These are phyloP conservation scores for Pipistrellus pygmaeus DNA, from an alignment of 2,797 vertebrate genomes.

Conservation along the genomic window DNA sequence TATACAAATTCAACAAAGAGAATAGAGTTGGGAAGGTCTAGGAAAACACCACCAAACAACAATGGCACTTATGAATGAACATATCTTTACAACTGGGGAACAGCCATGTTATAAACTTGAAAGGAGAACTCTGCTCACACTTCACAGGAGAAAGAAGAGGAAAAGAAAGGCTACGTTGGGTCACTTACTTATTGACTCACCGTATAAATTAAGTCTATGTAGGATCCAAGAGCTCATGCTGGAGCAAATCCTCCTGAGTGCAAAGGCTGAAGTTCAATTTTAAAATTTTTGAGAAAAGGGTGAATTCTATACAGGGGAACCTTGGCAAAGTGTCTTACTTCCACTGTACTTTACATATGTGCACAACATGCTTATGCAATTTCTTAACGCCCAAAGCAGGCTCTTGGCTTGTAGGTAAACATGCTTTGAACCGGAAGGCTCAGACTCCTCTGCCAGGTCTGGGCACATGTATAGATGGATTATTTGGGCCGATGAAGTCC, in stretches of 20 bases:
- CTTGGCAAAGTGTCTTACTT: constrained; percentile 85
- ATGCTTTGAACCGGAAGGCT: constrained; percentile 88
- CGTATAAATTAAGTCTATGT: constrained; percentile 86
- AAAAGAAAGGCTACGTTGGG: constrained; percentile 79
- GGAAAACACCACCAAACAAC: constrained; percentile 89
- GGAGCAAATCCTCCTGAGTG: constrained; percentile 87
- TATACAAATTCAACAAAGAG: constrained; percentile 92
- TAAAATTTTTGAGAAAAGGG: constrained; percentile 85
- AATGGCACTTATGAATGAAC: constrained; percentile 91
- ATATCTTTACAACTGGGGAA: constrained; percentile 87
- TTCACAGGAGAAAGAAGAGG: constrained; percentile 84
- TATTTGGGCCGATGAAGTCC: constrained; percentile 84
- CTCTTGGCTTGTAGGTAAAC: constrained; percentile 87
- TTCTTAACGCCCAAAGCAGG: constrained; percentile 87
- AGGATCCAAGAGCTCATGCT: constrained; percentile 88
- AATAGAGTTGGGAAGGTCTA: constrained; percentile 88
- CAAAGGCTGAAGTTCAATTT: constrained; percentile 86
- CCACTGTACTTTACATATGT: constrained; percentile 87
- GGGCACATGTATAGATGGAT: constrained; percentile 89
- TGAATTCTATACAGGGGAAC: constrained; percentile 87
- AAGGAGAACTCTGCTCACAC: constrained; percentile 87
- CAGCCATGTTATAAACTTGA: constrained; percentile 85
- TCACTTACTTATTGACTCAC: constrained; percentile 86
- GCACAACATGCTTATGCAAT: constrained; percentile 88
- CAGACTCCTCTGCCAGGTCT: constrained; percentile 85